Conservation (phyloP, 2,797 vertebrate genomes). For the Anolis apletophallus region DNA sequence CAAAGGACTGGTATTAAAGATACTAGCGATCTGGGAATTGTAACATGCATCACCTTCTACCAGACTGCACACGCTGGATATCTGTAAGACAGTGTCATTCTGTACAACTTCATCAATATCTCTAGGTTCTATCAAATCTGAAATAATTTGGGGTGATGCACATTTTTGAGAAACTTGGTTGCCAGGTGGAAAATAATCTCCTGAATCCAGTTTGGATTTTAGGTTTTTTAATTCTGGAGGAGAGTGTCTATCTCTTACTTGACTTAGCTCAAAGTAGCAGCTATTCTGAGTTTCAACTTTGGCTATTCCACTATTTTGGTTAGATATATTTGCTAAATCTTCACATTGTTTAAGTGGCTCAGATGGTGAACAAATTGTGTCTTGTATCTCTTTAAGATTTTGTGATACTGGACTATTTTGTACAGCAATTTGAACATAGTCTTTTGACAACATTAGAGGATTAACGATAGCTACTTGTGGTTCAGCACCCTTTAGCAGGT, state of each 20-base stretch:
- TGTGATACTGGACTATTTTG: constrained; percentile 29
- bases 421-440: constrained; percentile 56
- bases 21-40: constrained; percentile 81
- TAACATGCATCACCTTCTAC: constrained; percentile 79
- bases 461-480: constrained; percentile 81
- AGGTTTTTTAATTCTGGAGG: constrained; percentile 12
- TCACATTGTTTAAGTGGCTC: constrained; percentile 15
- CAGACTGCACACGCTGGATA: constrained; percentile 80
- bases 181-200: constrained; percentile 34
- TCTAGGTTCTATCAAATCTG: constrained; percentile 15
- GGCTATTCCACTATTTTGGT: constrained; percentile 36
- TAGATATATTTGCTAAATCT: constrained; percentile 22
- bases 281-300: constrained; percentile 19
- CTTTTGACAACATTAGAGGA: constrained; percentile 77
- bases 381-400: not conserved
- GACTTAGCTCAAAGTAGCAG: not conserved
- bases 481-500: constrained; percentile 72
- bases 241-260: constrained; percentile 11
- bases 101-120: not conserved
- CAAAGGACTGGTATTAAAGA: constrained; percentile 68
- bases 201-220: constrained; percentile 26
- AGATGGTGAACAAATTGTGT: not conserved
- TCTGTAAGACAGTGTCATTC: constrained; percentile 67
- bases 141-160: not conserved
- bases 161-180: constrained; percentile 34